Base-by-base conservation (phyloP, 2,113 vertebrate genomes). In the Panthera leo region DNA sequence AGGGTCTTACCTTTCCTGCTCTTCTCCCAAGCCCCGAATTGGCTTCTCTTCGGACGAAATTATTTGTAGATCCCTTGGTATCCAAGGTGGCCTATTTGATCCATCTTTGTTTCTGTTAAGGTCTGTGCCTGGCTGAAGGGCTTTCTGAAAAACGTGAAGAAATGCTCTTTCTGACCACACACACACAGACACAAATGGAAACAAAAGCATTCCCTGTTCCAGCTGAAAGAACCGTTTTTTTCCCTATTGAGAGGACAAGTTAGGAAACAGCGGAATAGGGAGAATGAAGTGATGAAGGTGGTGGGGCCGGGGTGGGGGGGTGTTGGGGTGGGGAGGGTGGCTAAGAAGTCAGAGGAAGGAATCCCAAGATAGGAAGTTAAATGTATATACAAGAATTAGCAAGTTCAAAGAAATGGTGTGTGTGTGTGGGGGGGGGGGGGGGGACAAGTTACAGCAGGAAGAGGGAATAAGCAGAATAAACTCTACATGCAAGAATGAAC, bases 121-220 rank as follows among this genome's bases (percentile, higher is more conserved):
- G 55, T 87, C 94, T 96, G 36, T 42, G 18, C 80, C 25, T 27
- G 31, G 7, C 36, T 71, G 48, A 88, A 45, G 1, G 11, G 53
- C 92, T 91, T 97, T 92, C 84, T 85, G 85, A 91, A 96, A 94
- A 75, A 19, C 53, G 86, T 67, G 63, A 85, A 76, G 75, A 85
- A 93, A 93, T 36, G 11, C 48, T 95, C 94, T 87, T 89, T 71
- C 36, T 67, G 82, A 80, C 8, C 70, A 75, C 55, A 48, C 67
- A 75, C 73, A 75, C 73, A 79, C 83, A 36, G 58, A 92, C 42
- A 29, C 14, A 63, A 45, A 34, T 9, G 83, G 53, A 89, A 39
- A 86, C 36, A 75, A 85, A 89, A 87, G 34, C 15, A 39, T 83
- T 79, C 36, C 23, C 70, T 91, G 34, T 80, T 89, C 36, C 36